Percentiles rank a stretch among this genome's conserved stretches.
Evolutionary conservation across 2,113 vertebrate genomes (phyloP).

Genomic region (Nothobranchius furzeri): DNA sequence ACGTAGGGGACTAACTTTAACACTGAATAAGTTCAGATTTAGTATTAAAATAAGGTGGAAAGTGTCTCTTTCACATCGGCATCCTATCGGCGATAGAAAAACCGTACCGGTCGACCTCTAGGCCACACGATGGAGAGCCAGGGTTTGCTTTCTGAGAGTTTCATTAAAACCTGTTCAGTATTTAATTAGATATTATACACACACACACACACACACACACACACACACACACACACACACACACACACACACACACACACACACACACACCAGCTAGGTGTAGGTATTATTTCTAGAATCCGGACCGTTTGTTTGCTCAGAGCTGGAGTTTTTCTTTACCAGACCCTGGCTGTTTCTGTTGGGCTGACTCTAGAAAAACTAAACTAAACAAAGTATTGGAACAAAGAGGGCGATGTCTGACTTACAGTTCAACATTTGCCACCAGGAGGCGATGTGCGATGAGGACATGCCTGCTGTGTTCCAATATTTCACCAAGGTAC

Average conservation of each 20-base stretch:
- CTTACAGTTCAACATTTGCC: constrained; percentile 56
- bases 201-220: too few relatives aligned
- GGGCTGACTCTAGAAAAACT: neutral
- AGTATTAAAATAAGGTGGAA: too few relatives aligned
- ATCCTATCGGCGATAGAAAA: too few relatives aligned
- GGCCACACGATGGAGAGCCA: too few relatives aligned
- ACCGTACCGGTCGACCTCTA: too few relatives aligned
- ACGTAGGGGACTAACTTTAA: too few relatives aligned
- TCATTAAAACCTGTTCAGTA: too few relatives aligned
- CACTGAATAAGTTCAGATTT: too few relatives aligned
- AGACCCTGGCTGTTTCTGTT: neutral
- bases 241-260: too few relatives aligned
- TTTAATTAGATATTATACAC: too few relatives aligned
- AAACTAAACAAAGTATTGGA: constrained; percentile 33
- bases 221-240: constrained; percentile 12
- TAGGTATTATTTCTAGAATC: neutral
- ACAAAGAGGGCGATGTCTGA: constrained; percentile 43
- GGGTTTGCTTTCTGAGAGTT: too few relatives aligned
- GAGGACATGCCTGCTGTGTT: constrained; percentile 81
- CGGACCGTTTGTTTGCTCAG: neutral
- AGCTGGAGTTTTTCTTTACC: constrained; percentile 34
- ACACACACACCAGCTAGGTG: constrained; percentile 23
- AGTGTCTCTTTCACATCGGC: too few relatives aligned
- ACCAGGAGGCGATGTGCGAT: constrained; percentile 83
- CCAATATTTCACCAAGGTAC: constrained; percentile 78